Conservation (phyloP, 1,140 invertebrate species). For the Zophobas morio region DNA sequence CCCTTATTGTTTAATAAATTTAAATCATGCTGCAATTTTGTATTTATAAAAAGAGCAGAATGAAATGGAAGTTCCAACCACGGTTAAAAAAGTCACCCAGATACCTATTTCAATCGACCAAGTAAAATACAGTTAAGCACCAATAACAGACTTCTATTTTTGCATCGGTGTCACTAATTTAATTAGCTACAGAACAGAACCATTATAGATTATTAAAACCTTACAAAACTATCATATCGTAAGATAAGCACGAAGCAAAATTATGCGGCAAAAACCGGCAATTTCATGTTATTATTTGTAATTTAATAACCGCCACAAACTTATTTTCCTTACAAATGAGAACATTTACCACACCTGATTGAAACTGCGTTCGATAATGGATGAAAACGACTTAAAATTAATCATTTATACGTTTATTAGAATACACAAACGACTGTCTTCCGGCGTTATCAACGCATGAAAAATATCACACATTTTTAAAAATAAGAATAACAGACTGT, state of each 20-base stretch:
- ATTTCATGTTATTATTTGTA: neutral
- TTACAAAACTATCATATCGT: neutral
- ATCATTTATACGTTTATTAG: neutral
- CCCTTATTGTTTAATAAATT: conserved; percentile 5
- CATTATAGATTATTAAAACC: neutral
- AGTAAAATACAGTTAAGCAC: neutral
- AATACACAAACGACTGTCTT: neutral
- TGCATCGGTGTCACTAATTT: neutral
- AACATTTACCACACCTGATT: neutral
- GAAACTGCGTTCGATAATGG: conserved; percentile 1
- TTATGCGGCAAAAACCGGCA: neutral
- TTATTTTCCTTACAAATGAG: neutral
- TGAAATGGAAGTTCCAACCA: neutral
- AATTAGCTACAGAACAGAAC: neutral
- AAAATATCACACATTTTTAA: too few relatives aligned
- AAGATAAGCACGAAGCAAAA: neutral
- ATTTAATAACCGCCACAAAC: neutral
- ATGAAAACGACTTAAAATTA: conserved; percentile 4
- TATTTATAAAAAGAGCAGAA: neutral
- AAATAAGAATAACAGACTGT: too few relatives aligned
- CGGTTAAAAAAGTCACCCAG: neutral
- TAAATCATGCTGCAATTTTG: neutral
- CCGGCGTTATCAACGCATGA: neutral
- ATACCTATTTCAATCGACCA: conserved; percentile 3
- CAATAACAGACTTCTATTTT: neutral